A percentile compares a stretch with the other conserved stretches of the same genome.
Conservation (phyloP, 2,113 vertebrate species). For the rabbit (Oryctolagus cuniculus) region mOryCun1.1 NC_091433.1:64192001-64192500, state of each 20-base stretch:
- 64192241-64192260: not conserved
- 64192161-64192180: not conserved
- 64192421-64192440: constrained; percentile 32
- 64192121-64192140: not conserved
- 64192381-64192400: not conserved
- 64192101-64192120: not conserved
- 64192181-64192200: not conserved
- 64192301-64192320: not conserved
- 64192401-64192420: not conserved
- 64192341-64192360: not conserved
- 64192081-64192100: constrained; percentile 48
- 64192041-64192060: constrained; percentile 75
- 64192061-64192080: constrained; percentile 38
- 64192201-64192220: not conserved
- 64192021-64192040: constrained; percentile 82
- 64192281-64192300: not conserved
- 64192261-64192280: not conserved
- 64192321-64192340: not conserved
- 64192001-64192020: constrained; percentile 73
- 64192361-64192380: not conserved
- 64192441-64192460: not conserved
- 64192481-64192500: constrained; percentile 12
- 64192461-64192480: not conserved
- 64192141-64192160: not conserved
- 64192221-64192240: not conserved